Percentiles rank a stretch among this genome's conserved stretches.
phyloP scores from a whole-genome alignment of 2,797 vertebrate species.

The Manis javanica region DNA sequence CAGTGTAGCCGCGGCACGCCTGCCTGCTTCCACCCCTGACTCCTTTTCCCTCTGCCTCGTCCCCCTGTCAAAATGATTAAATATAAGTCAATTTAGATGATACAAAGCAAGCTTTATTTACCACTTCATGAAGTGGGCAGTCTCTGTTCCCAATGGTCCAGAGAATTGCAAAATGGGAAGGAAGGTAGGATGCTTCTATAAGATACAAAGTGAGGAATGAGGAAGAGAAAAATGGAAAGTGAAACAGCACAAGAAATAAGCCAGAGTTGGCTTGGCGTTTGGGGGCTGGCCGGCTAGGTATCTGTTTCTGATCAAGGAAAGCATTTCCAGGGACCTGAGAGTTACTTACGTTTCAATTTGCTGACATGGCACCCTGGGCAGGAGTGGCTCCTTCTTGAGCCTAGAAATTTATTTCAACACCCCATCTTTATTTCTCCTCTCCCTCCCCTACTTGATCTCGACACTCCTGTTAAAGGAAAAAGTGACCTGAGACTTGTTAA shows the following conservation, averaged over 20 bases:
- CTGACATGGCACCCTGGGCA: not conserved
- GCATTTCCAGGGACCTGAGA: not conserved
- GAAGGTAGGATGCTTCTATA: not conserved
- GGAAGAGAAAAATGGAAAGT: not conserved
- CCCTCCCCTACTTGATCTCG: not conserved
- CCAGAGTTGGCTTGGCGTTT: too few species aligned
- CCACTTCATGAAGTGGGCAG: not conserved
- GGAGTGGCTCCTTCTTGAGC: not conserved
- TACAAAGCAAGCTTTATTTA: not conserved
- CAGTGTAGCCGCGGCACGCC: not conserved
- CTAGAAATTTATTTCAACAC: not conserved
- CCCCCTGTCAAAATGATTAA: not conserved
- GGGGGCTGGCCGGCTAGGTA: not conserved
- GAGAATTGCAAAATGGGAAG: not conserved
- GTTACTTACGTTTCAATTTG: not conserved
- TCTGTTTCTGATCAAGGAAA: not conserved
- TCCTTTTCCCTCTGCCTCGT: not conserved
- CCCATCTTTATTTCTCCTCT: not conserved
- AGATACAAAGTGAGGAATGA: not conserved
- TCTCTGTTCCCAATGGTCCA: not conserved
- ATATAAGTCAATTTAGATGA: not conserved
- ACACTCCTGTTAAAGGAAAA: not conserved
- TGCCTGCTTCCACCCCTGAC: not conserved
- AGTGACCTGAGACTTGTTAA: not conserved
- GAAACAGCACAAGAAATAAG: not conserved